Evolutionary conservation across 2,797 vertebrate genomes (phyloP), one percentile per base, ranked within the genome.

Genomic region (Lutjanus campechanus): DNA sequence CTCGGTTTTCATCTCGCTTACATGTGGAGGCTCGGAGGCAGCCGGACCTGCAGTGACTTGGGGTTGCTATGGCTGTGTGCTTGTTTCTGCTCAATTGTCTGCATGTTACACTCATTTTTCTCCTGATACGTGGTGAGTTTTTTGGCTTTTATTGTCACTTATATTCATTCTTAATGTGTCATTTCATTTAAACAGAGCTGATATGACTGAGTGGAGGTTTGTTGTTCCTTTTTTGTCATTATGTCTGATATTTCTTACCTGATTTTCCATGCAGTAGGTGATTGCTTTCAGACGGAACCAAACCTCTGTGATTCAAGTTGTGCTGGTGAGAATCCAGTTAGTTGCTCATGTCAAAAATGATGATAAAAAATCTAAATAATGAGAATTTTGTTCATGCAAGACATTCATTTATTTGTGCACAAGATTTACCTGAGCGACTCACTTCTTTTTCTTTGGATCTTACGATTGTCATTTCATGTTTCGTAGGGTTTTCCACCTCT

Each of bases 1-100:
- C 90, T 87, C 61, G 81, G 88, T 92, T 93, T 94, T 95, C 92
- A 93, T 91, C 84, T 81, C 46, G 64, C 88, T 85, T 90, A 81
- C 90, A 92, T 91, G 91, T 89, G 80, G 83, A 77, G 71, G 72
- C 82, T 81, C 50, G 5, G 79, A 89, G 74, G 79, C 78, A 82
- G 83, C 56, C 71, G 74, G 82, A 90, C 77, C 84, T 88, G 69
- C 81, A 66, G 78, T 83, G 69, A 86, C 73, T 88, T 49, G 9
- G 22, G 73, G 69, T 87, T 84, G 81, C 85, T 66, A 91, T 93
- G 92, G 91, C 90, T 58, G 55, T 85, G 59, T 90, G 77, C 9
- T 72, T 78, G 58, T 70, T 87, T 79, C 80, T 83, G 72, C 73
- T 83, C 67, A 71, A 68, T 68, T 85, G 61, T 90, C 51, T 89